These are phyloP conservation scores for Alaudala cheleensis DNA, from an alignment of 2,113 vertebrate genomes.

Conservation along the genomic window DNA sequence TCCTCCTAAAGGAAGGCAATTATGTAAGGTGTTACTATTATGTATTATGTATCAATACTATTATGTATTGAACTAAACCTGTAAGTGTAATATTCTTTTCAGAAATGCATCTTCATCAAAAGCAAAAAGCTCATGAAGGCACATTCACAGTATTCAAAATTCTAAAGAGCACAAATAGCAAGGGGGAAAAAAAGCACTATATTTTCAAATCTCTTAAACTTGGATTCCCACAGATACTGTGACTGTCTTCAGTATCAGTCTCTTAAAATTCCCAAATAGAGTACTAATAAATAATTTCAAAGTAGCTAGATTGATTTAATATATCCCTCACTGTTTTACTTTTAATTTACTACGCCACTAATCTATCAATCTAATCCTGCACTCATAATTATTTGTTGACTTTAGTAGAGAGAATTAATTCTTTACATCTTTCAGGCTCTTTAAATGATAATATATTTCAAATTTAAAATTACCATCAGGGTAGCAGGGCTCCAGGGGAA, in stretches of 20 bases:
- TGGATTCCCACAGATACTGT: not conserved
- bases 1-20: not conserved
- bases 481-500: slow-evolving; percentile 41
- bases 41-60: no score
- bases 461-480: slow-evolving; percentile 61
- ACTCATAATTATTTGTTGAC: slow-evolving; percentile 67
- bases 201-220: not conserved
- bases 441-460: slow-evolving; percentile 70
- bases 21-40: not conserved
- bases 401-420: slow-evolving; percentile 64
- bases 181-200: rapidly evolving
- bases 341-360: slow-evolving; percentile 64
- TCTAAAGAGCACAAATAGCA: not conserved
- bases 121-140: not conserved
- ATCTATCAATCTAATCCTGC: slow-evolving; percentile 64
- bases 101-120: not conserved
- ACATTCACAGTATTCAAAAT: not conserved
- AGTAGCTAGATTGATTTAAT: slow-evolving; percentile 46
- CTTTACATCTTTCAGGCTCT: slow-evolving; percentile 59
- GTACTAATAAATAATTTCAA: slow-evolving; percentile 51
- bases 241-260: not conserved
- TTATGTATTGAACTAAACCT: not conserved
- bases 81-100: not conserved
- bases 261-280: slow-evolving; percentile 32
- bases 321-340: slow-evolving; percentile 39